Base-by-base conservation (phyloP, 2,888 invertebrate species). In the Deroplatys truncata region DNA sequence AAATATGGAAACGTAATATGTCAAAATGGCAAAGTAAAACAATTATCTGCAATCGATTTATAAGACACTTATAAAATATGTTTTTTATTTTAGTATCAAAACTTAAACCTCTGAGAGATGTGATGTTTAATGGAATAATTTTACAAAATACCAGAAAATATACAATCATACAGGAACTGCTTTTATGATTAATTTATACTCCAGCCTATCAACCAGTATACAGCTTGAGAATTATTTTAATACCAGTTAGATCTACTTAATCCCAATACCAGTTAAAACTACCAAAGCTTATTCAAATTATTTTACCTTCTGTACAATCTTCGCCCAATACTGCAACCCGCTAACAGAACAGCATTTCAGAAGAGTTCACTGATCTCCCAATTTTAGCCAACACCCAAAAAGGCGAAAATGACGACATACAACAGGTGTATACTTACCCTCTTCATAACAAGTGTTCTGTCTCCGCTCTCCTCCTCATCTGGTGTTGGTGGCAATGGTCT, bases 401-500 rank as follows among this genome's bases (percentile, higher is more conserved):
- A 72, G 56, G 7, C 2, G 56, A 25, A 72, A 72, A 72, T 72
- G 56, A 20, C 16, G 7, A 72, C 25, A 72, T 72, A 72, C 13
- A 1, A 43, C 56, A 72, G 56, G 2, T 72, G 5, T 20, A 72
- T 72, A 96, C 97, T 96, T 94, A 98, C 98, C 96, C 98, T 95
- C 94, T 98, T 96, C 95, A 98, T 97, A 93, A 98, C 98, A 93
- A 98, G 96, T 90, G 98, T 98, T 92, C 98, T 96, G 93, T 98
- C 98, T 89, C 97, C 96, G 92, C 95, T 94, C 94, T 97, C 97
- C 93, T 98, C 98, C 93, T 98, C 98, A 93, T 98, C 98, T 84
- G 98, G 98, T 88, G 98, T 98, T 88, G 98, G 98, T 89, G 98
- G 98, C 92, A 98, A 95, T 88, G 98, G 98, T 92, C 98, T 96